These are phyloP conservation scores for Elephantulus edwardii DNA, from an alignment of 2,113 vertebrate genomes.

Conservation along the genomic window DNA sequence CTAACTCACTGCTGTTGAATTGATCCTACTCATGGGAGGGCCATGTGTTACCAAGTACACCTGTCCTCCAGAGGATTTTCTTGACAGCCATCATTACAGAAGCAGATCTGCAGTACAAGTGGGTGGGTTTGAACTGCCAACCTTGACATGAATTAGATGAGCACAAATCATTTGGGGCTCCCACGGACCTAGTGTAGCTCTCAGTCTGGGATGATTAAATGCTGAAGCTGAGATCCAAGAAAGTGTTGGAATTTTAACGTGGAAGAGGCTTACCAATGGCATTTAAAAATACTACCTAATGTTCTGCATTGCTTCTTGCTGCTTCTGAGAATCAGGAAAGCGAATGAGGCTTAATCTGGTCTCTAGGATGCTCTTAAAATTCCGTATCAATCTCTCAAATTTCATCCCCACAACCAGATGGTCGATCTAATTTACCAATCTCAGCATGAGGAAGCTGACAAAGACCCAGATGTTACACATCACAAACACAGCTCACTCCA, in stretches of 20 bases:
- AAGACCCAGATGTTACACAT: background rate
- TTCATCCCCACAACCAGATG: background rate
- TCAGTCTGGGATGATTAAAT: background rate
- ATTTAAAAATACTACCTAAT: background rate
- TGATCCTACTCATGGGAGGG: background rate
- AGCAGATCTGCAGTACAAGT: too few relatives aligned
- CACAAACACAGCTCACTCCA: rapidly evolving
- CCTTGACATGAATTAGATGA: background rate
- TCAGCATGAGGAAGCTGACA: background rate
- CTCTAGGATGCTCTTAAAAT: background rate
- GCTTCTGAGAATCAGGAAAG: background rate
- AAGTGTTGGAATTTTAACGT: rapidly evolving
- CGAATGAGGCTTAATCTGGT: background rate
- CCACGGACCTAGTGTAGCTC: background rate
- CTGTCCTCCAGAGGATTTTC: too few relatives aligned
- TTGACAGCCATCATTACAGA: too few relatives aligned
- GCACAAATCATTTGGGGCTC: background rate
- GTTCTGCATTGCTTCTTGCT: background rate
- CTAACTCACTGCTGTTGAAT: background rate
- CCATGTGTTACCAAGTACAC: background rate
- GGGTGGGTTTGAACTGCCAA: background rate
- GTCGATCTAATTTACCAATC: rapidly evolving
- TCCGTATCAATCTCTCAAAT: background rate
- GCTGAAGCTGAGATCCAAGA: background rate
- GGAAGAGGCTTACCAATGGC: background rate